Conservation (phyloP, 2,113 vertebrate genomes). For the Sander lucioperca region DNA sequence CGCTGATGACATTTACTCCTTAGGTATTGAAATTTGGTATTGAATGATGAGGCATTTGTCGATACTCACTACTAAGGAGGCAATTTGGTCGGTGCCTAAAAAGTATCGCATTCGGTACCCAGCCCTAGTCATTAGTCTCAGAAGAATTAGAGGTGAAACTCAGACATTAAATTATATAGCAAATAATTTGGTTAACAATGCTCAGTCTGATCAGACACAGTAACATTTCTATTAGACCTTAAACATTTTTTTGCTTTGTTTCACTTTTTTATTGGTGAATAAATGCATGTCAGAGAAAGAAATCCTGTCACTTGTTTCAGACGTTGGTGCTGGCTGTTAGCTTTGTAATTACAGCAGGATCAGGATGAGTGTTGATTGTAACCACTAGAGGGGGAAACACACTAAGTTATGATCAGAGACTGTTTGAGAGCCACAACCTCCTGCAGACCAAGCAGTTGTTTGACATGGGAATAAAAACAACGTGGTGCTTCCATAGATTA, state of each 20-base stretch:
- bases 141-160: not conserved
- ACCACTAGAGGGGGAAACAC: slow-evolving; percentile 77
- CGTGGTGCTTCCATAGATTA: not conserved
- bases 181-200: not conserved
- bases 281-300: not conserved
- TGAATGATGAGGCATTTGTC: too few relatives aligned
- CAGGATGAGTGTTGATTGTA: slow-evolving; percentile 6
- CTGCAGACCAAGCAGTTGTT: not conserved
- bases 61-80: too few relatives aligned
- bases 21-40: too few relatives aligned
- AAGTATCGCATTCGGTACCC: too few relatives aligned
- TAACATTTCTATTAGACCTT: not conserved
- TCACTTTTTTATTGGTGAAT: not conserved
- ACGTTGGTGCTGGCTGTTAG: not conserved
- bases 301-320: not conserved
- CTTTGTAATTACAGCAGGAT: not conserved
- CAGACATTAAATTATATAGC: not conserved
- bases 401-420: slow-evolving; percentile 36
- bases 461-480: not conserved
- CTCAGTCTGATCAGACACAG: too few relatives aligned
- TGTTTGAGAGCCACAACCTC: not conserved
- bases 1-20: too few relatives aligned
- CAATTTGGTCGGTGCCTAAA: too few relatives aligned
- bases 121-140: not conserved
- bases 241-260: too few relatives aligned